Base-by-base conservation (phyloP, 2,797 vertebrate species). In the Bradypus variegatus region DNA sequence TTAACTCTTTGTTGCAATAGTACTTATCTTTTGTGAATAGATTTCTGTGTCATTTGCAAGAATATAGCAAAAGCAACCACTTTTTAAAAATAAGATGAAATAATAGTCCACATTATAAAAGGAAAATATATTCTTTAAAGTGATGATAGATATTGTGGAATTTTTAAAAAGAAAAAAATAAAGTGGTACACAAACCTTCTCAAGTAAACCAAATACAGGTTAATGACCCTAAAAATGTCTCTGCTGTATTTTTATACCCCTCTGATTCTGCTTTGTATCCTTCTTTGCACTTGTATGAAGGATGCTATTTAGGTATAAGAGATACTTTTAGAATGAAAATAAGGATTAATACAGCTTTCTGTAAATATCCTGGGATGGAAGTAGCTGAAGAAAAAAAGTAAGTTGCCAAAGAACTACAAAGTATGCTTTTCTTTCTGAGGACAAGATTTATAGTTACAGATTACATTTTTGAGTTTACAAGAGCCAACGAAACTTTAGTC, bases 391-490 rank as follows among this genome's bases (percentile, higher is more conserved):
- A 48, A 38, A 11, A 64, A 50, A 86, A 80, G 69, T 53, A 73
- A 80, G 75, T 86, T 94, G 41, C 58, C 50, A 67, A 53, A 78
- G 78, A 86, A 70, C 62, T 31, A 50, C 33, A 48, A 83, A 79
- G 31, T 36, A 23, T 65, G 9, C n/a, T 82, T 82, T 31, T n/a
- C 27, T 16, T 67, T 53, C n/a, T 15, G 78, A 91, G 55, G 48
- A 67, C 85, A 45, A 87, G 75, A 88, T 72, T 81, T 72, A 48
- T 76, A 76, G 60, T 45, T 93, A 25, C 33, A 93, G 79, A 58
- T 72, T 88, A 73, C 6, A 48, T 23, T 92, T 93, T 72, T 82
- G 23, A 88, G 91, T 93, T 86, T 91, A 65, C 60, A 81, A 88
- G 80, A 80, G 29, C 72, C 77, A 90, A 88, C 27, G 3, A 60